Conservation (phyloP, 2,113 vertebrate species). For the Tauraco erythrolophus region DNA sequence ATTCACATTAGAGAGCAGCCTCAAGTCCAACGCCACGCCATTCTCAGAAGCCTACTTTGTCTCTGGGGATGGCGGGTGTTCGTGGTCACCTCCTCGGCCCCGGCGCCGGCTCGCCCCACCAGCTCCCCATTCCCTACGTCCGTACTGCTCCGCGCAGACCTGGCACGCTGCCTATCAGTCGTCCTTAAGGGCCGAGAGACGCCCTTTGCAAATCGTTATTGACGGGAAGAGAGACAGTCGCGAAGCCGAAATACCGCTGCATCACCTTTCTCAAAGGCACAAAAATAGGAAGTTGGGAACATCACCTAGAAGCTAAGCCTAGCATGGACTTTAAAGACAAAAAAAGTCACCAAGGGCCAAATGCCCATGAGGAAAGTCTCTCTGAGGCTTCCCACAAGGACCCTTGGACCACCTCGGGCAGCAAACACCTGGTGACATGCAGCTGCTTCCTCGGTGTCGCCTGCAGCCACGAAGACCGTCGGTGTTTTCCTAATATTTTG, state of each 20-base stretch:
- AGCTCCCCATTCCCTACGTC: background rate
- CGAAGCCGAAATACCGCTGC: background rate
- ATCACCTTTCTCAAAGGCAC: background rate
- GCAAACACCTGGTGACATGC: background rate
- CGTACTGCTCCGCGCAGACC: background rate
- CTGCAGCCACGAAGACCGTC: accelerated
- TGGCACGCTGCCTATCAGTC: background rate
- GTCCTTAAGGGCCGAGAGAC: background rate
- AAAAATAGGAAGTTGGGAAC: background rate
- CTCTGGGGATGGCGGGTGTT: background rate
- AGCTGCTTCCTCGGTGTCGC: accelerated
- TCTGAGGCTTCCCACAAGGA: background rate
- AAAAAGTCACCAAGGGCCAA: background rate
- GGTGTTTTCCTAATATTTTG: background rate
- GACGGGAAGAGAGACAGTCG: background rate
- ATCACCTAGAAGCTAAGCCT: background rate
- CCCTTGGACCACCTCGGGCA: background rate
- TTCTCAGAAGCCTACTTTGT: background rate
- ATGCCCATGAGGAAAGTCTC: background rate
- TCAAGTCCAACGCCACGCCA: background rate
- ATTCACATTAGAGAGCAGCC: background rate
- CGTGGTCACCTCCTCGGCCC: background rate
- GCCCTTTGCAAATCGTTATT: background rate
- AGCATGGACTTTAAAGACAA: background rate
- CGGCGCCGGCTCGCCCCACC: accelerated